Evolutionary conservation across 2,888 invertebrate genomes (phyloP), one percentile per base, ranked within the genome.

Genomic region (Eledona agricola): DNA sequence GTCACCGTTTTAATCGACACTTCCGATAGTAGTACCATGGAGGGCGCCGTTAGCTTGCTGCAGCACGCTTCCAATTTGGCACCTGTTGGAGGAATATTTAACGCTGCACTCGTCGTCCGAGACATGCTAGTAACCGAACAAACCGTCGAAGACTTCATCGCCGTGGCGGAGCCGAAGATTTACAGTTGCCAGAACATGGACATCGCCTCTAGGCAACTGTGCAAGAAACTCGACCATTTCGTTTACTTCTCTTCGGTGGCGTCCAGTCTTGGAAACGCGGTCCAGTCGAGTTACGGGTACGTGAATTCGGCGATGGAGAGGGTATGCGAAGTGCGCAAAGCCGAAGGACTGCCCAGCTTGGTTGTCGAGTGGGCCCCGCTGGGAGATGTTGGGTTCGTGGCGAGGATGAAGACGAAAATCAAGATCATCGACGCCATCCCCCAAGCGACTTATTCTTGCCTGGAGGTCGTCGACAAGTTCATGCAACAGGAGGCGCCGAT

Each of bases 41-140:
- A 65, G 6, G 78, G 78, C 2, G 74, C 79, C 1, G 73, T 73
- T 45, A 70, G 72, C 42, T 65, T 80, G 1, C 58, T 81, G 1
- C 63, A 62, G 1, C 68, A 73, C 26, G 79, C 81, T 1, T 50
- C 71, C 0, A 62, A 64, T 7, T 59, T 80, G 1, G 83, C 78
- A 4, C 80, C 81, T 0, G 74, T 87, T 4, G 86, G 84, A 34
- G 86, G 81, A 13, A 78, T 87, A 31, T 87, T 85, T 72, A 85
- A 87, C 65, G 72, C 86, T 40, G 86, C 87, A 4, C 12, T 83
- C 72, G 80, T 81, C 2, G 66, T 83, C 11, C 75, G 73, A 45
- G 84, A 84, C 62, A 76, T 75, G 0, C 57, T 81, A 1, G 72
- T 80, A 59, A 79, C 80, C 50, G 81, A 82, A 58, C 82, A 82